Evolutionary conservation across 1,140 invertebrate genomes (phyloP).

Genomic region (Palaemon carinicauda): DNA sequence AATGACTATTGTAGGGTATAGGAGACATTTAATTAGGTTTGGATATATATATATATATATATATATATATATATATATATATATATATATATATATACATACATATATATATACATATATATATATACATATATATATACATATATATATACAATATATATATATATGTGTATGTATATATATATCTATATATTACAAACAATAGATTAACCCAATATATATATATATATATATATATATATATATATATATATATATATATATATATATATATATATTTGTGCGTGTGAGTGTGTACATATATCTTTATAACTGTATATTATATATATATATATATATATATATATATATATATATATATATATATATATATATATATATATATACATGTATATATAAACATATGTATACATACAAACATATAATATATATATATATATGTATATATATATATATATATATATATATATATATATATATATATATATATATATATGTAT

Average conservation of each 20-base stretch:
- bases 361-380: background rate
- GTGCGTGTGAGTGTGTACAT: background rate
- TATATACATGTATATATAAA: background rate
- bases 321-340: background rate
- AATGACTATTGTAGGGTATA: too few species aligned
- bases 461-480: background rate
- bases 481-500: background rate
- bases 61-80: background rate
- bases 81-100: background rate
- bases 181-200: background rate
- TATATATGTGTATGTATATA: background rate
- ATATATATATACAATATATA: background rate
- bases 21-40: too few species aligned
- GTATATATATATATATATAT: slow-evolving; percentile 1
- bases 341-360: background rate
- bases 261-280: background rate
- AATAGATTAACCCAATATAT: too few species aligned
- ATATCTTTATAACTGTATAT: too few species aligned
- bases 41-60: background rate
- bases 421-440: background rate
- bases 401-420: background rate
- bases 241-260: background rate
- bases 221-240: background rate
- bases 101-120: background rate
- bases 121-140: background rate